A percentile compares a stretch with the other conserved stretches of the same genome.
These are phyloP conservation scores for Esox masquinongy DNA, from an alignment of 2,797 vertebrate genomes.

Conservation along the genomic window DNA sequence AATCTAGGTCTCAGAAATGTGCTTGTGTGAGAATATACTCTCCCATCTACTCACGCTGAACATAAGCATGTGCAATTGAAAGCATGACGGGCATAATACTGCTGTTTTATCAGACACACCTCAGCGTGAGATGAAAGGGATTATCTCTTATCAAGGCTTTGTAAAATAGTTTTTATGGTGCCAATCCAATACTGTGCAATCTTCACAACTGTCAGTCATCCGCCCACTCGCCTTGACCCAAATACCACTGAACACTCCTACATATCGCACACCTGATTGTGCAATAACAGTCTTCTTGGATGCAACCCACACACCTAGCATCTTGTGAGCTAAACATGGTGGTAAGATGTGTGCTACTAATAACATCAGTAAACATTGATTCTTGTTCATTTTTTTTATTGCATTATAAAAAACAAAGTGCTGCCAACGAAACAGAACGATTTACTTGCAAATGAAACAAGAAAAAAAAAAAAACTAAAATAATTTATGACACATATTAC, in stretches of 20 bases:
- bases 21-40: background rate
- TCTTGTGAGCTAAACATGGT: conserved; percentile 1
- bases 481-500: conserved; percentile 75
- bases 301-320: background rate
- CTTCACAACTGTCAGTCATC: conserved; percentile 34
- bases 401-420: conserved; percentile 64
- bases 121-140: conserved; percentile 41
- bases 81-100: background rate
- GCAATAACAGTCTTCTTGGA: background rate
- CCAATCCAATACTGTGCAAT: conserved; percentile 30
- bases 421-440: conserved; percentile 54
- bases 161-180: conserved; percentile 50
- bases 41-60: background rate
- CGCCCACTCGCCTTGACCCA: conserved; percentile 52
- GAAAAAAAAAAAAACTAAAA: conserved; percentile 61
- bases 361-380: conserved; percentile 9
- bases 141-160: conserved; percentile 40
- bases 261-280: background rate
- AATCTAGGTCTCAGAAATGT: background rate
- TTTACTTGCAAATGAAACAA: conserved; percentile 50
- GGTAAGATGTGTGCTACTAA: conserved; percentile 18
- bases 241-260: conserved; percentile 28
- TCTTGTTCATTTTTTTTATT: conserved; percentile 53
- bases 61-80: background rate
- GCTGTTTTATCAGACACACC: conserved; percentile 24